Percentiles rank a stretch among this genome's conserved stretches.
Conservation (phyloP, 2,797 vertebrate genomes). For the Lepus townsendii region DNA sequence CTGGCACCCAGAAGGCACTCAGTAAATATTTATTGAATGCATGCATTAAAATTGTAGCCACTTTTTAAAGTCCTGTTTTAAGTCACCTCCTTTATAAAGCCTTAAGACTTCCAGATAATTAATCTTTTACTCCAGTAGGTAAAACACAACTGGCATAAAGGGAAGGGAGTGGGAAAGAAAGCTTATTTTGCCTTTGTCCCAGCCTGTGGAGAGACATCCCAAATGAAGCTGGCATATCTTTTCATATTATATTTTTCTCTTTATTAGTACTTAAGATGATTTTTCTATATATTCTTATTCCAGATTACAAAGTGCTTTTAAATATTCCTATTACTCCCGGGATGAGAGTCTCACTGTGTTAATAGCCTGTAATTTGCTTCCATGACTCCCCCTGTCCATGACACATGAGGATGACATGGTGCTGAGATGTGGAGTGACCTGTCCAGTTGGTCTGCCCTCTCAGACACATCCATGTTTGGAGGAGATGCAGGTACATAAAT, state of each 20-base stretch:
- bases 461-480: neutral
- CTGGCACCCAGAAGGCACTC: slow-evolving; percentile 23
- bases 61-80: slow-evolving; percentile 53
- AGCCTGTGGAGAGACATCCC: neutral
- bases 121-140: slow-evolving; percentile 1
- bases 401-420: slow-evolving; percentile 52
- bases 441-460: slow-evolving; percentile 40
- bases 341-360: slow-evolving; percentile 54
- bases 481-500: slow-evolving; percentile 45
- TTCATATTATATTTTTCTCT: slow-evolving; percentile 50
- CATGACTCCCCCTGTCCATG: neutral
- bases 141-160: neutral
- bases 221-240: neutral
- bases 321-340: slow-evolving; percentile 1
- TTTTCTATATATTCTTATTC: neutral
- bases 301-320: slow-evolving; percentile 38
- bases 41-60: slow-evolving; percentile 21
- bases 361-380: slow-evolving; percentile 52
- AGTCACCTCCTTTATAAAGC: slow-evolving; percentile 27
- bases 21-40: slow-evolving; percentile 29
- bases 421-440: slow-evolving; percentile 59
- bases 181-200: slow-evolving; percentile 25
- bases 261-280: slow-evolving; percentile 57
- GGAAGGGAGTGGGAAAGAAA: neutral
- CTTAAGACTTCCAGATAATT: slow-evolving; percentile 33